A percentile compares a stretch with the other conserved stretches of the same genome.
Conservation (phyloP, 2,113 vertebrate species). For the Onychostoma macrolepis region DNA sequence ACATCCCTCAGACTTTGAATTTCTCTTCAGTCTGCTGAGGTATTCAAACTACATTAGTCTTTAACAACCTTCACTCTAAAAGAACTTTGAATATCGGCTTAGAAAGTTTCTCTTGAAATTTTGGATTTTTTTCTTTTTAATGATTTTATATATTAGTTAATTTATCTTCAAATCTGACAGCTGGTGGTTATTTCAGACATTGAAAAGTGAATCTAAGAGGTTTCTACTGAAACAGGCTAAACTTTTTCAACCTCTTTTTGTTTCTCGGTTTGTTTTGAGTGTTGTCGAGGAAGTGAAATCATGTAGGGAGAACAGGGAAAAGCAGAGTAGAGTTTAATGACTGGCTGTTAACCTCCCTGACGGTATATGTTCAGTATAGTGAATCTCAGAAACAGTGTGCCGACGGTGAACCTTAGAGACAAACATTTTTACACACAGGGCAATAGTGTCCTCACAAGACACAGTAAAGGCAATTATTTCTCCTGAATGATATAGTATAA, state of each 20-base stretch:
- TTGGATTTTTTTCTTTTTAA: not conserved
- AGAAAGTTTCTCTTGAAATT: not conserved
- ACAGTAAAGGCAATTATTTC: not conserved
- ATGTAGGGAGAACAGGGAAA: not conserved
- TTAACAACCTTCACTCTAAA: not conserved
- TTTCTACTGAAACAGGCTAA: not conserved
- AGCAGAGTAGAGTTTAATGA: not conserved
- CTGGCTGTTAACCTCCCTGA: not conserved
- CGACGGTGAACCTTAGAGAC: not conserved
- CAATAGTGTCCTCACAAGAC: not conserved
- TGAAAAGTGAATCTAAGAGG: not conserved
- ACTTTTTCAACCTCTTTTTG: not conserved
- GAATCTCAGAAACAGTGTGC: not conserved
- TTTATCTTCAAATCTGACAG: not conserved
- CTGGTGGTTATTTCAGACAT: not conserved
- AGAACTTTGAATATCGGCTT: not conserved
- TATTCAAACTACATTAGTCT: not conserved
- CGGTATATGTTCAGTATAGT: not conserved
- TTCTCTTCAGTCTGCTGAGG: not conserved
- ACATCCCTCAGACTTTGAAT: not conserved
- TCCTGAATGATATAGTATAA: conserved; percentile 6
- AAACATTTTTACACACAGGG: not conserved
- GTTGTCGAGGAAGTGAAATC: not conserved
- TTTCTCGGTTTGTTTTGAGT: not conserved
- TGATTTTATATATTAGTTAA: not conserved